These are phyloP conservation scores for Gadus macrocephalus DNA, from an alignment of 2,113 vertebrate species.

Conservation along the genomic window DNA sequence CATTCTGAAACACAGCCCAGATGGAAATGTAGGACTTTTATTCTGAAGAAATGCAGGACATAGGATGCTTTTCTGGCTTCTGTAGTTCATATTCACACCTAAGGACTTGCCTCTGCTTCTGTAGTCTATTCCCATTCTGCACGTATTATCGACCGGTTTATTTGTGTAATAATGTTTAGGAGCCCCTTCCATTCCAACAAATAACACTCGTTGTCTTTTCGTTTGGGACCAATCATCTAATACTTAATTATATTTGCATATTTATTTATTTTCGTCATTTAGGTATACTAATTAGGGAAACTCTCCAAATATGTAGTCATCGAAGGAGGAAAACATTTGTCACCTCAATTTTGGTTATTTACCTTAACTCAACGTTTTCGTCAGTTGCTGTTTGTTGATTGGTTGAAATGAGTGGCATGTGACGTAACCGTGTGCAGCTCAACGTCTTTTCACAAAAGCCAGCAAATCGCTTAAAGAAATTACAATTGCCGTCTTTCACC, in stretches of 20 bases:
- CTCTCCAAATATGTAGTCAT: neutral
- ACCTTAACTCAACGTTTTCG: too few species aligned
- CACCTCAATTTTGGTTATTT: too few species aligned
- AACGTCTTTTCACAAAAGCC: too few species aligned
- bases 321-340: neutral
- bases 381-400: too few species aligned
- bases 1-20: constrained; percentile 13
- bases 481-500: too few species aligned
- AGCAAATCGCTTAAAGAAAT: too few species aligned
- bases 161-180: too few species aligned
- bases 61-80: constrained; percentile 36
- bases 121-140: too few species aligned
- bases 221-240: neutral
- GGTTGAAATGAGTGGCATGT: too few species aligned
- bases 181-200: neutral
- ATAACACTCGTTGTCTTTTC: neutral
- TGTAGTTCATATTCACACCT: constrained; percentile 32
- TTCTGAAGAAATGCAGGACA: constrained; percentile 18
- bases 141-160: too few species aligned
- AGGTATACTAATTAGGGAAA: neutral
- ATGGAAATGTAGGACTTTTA: constrained; percentile 8
- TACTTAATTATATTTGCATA: neutral
- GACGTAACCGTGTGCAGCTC: too few species aligned
- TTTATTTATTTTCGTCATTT: neutral
- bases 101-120: neutral